A percentile compares a stretch with the other conserved stretches of the same genome.
phyloP scores from a whole-genome alignment of 2,888 invertebrate species.

The Drosophila atripex region DNA sequence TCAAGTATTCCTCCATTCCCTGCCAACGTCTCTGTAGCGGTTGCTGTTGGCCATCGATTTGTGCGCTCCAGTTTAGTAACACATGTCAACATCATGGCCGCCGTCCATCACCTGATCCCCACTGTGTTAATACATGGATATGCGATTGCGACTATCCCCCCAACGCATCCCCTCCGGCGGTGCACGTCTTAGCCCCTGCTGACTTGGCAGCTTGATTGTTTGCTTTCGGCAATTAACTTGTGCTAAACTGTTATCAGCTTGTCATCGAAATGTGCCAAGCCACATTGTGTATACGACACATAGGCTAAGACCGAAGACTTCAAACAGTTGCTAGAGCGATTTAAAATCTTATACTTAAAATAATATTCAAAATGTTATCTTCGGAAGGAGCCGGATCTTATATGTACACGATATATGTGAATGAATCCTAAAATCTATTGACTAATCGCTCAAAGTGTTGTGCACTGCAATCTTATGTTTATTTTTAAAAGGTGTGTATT shows the following conservation, averaged over 20 bases:
- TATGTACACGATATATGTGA: too few relatives aligned
- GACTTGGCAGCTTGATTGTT: conserved; percentile 29
- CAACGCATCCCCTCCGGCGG: not conserved
- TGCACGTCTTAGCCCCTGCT: conserved; percentile 9
- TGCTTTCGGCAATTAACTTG: conserved; percentile 49
- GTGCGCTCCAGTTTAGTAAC: conserved; percentile 56
- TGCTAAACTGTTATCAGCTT: conserved; percentile 45
- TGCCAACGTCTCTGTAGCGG: not conserved
- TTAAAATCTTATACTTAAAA: not conserved
- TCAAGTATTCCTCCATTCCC: not conserved
- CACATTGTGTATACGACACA: conserved; percentile 43
- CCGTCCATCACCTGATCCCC: conserved; percentile 63
- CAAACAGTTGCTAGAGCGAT: not conserved
- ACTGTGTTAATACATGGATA: conserved; percentile 60
- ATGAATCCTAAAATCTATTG: too few relatives aligned
- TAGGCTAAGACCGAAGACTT: conserved; percentile 7
- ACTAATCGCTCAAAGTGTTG: too few relatives aligned
- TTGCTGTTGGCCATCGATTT: conserved; percentile 30
- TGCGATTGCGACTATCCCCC: conserved; percentile 25
- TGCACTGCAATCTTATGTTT: too few relatives aligned
- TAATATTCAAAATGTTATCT: too few relatives aligned
- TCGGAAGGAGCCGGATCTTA: too few relatives aligned
- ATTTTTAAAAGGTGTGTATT: too few relatives aligned
- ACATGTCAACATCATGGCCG: conserved; percentile 57
- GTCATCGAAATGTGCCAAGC: conserved; percentile 37